Evolutionary conservation across 2,888 invertebrate species (phyloP).

Genomic region (Platycheirus rosarum): DNA sequence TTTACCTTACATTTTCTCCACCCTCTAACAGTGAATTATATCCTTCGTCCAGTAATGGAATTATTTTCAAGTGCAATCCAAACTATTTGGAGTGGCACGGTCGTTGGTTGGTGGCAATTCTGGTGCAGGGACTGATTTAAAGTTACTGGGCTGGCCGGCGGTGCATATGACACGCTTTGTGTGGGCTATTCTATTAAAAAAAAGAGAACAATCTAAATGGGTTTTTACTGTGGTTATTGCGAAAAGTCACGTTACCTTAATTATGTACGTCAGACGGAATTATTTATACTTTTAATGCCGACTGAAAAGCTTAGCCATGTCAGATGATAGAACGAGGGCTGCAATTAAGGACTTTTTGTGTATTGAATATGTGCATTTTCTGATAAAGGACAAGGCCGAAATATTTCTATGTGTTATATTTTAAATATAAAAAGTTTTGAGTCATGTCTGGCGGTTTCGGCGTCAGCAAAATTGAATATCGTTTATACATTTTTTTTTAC

Average conservation of each 20-base stretch:
- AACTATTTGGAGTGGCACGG: constrained; percentile 55
- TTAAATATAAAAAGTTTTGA: too few species aligned
- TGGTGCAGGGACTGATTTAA: constrained; percentile 1
- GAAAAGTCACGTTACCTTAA: constrained; percentile 66
- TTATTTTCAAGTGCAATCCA: constrained; percentile 63
- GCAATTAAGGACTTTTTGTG: constrained; percentile 13
- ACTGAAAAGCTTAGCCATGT: constrained; percentile 13
- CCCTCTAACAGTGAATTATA: constrained; percentile 14
- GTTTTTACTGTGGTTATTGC: constrained; percentile 70
- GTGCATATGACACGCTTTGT: constrained; percentile 54
- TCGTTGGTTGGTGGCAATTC: not conserved
- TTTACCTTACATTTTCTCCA: not conserved
- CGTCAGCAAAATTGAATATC: too few species aligned
- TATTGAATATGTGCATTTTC: constrained; percentile 19
- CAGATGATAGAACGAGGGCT: too few species aligned
- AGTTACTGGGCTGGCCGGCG: not conserved
- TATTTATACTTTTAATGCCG: constrained; percentile 39
- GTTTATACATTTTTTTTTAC: too few species aligned
- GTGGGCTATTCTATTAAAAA: constrained; percentile 50
- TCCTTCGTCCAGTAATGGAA: constrained; percentile 47
- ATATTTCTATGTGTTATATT: not conserved
- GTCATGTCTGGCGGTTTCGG: too few species aligned
- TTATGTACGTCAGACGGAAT: constrained; percentile 66
- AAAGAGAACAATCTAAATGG: constrained; percentile 61
- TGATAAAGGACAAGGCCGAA: constrained; percentile 25